phyloP scores from a whole-genome alignment of 2,888 invertebrate genomes.

The Ophioninae sp. region DNA sequence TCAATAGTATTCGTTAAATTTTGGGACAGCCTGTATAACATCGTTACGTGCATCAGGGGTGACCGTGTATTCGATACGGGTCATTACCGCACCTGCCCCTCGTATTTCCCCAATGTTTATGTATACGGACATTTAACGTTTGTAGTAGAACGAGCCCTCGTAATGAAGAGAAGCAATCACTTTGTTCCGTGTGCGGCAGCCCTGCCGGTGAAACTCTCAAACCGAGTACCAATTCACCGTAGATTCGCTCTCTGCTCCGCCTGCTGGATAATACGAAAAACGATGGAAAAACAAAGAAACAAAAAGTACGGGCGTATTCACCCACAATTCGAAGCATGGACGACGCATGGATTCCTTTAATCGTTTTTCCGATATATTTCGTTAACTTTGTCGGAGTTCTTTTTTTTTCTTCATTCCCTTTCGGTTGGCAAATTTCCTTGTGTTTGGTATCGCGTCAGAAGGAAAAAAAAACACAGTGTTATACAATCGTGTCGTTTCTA shows the following conservation, averaged over 20 bases:
- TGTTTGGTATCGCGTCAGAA: slow-evolving; percentile 2
- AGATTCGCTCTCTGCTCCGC: slow-evolving; percentile 34
- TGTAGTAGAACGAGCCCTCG: slow-evolving; percentile 64
- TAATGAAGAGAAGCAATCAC: slow-evolving; percentile 80
- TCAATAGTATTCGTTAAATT: too few species aligned
- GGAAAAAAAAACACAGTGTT: slow-evolving; percentile 16
- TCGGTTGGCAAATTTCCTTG: slow-evolving; percentile 7
- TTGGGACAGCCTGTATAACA: too few species aligned
- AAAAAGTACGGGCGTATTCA: not conserved
- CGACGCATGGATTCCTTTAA: slow-evolving; percentile 6
- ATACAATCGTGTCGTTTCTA: slow-evolving; percentile 1
- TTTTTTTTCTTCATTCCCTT: slow-evolving; percentile 1
- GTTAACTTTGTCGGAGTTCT: slow-evolving; percentile 1
- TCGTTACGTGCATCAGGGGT: slow-evolving; percentile 48
- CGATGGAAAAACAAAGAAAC: too few species aligned
- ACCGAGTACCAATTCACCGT: slow-evolving; percentile 52
- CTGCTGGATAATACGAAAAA: slow-evolving; percentile 3
- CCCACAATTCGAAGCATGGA: not conserved
- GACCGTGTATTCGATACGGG: slow-evolving; percentile 69
- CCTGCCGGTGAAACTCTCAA: slow-evolving; percentile 52
- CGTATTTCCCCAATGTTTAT: too few species aligned
- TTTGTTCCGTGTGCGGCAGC: slow-evolving; percentile 68
- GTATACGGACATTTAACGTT: slow-evolving; percentile 28
- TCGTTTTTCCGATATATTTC: slow-evolving; percentile 12
- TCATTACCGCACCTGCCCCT: slow-evolving; percentile 80